Percentiles rank a stretch among this genome's conserved stretches.
phyloP scores from a whole-genome alignment of 1,140 invertebrate species.

The Hyposmocoma kahamanoa region DNA sequence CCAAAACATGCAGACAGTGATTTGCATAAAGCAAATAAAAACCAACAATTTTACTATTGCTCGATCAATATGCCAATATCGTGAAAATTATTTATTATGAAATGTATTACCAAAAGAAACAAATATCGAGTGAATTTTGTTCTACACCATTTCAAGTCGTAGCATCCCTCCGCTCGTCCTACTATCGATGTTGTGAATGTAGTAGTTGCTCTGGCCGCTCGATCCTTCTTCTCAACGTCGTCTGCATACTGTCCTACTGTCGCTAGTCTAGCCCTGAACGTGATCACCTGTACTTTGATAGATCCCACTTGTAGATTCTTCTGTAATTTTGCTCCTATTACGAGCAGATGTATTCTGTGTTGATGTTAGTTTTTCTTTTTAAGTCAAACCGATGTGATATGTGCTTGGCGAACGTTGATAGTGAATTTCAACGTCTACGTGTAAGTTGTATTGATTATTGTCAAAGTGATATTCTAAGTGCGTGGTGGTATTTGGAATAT shows the following conservation, averaged over 20 bases:
- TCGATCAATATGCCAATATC: too few species aligned
- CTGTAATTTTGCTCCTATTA: slow-evolving; percentile 55
- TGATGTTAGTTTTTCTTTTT: slow-evolving; percentile 55
- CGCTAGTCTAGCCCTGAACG: slow-evolving; percentile 49
- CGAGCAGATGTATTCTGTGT: slow-evolving; percentile 63
- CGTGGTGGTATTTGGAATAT: background rate
- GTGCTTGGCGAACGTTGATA: too few species aligned
- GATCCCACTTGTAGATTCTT: slow-evolving; percentile 68
- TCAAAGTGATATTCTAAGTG: too few species aligned
- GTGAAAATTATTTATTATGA: too few species aligned
- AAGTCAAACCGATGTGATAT: slow-evolving; percentile 47
- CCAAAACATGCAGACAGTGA: too few species aligned
- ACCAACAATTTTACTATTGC: too few species aligned
- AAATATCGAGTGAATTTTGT: too few species aligned
- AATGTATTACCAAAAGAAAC: too few species aligned
- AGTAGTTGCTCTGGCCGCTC: slow-evolving; percentile 57
- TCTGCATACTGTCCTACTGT: slow-evolving; percentile 50
- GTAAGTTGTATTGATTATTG: too few species aligned
- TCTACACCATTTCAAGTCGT: slow-evolving; percentile 67
- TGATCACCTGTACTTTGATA: slow-evolving; percentile 58
- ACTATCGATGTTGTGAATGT: slow-evolving; percentile 68
- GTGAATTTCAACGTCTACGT: too few species aligned
- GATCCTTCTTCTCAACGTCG: slow-evolving; percentile 52
- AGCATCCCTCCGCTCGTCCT: slow-evolving; percentile 61
- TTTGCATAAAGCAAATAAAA: too few species aligned